These are phyloP conservation scores for Neosilurus hyrtlii DNA, from an alignment of 2,797 vertebrate genomes.

Conservation along the genomic window DNA sequence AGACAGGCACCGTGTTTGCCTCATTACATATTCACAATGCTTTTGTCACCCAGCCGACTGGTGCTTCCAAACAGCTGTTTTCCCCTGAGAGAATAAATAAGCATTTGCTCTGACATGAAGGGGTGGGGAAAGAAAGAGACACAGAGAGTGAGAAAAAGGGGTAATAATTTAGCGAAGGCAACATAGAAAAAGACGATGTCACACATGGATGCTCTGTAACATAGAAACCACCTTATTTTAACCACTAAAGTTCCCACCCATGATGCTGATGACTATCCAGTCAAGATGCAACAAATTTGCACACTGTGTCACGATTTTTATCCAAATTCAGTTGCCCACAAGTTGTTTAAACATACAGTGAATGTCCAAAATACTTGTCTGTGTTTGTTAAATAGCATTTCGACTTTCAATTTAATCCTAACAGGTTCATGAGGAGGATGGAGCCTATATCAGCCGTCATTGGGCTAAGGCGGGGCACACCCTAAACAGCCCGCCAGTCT, in stretches of 20 bases:
- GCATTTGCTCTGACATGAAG: slow-evolving; percentile 60
- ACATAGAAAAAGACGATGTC: slow-evolving; percentile 40
- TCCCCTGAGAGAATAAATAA: slow-evolving; percentile 68
- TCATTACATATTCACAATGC: slow-evolving; percentile 71
- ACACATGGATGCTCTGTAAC: slow-evolving; percentile 40
- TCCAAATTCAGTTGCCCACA: no score
- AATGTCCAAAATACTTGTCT: no score
- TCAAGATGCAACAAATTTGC: slow-evolving; percentile 47
- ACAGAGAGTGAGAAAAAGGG: slow-evolving; percentile 9
- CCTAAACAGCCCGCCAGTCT: no score
- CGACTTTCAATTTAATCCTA: no score
- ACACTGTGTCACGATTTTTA: background rate
- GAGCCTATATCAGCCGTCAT: no score
- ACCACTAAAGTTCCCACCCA: slow-evolving; percentile 48
- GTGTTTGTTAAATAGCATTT: no score
- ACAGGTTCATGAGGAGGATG: no score
- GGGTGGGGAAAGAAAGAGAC: slow-evolving; percentile 53
- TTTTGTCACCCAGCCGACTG: slow-evolving; percentile 60
- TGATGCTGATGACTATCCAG: slow-evolving; percentile 46
- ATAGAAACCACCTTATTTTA: slow-evolving; percentile 51
- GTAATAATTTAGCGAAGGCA: slow-evolving; percentile 29
- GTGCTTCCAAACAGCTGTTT: slow-evolving; percentile 71
- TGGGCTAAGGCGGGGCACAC: no score
- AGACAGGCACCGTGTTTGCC: slow-evolving; percentile 64
- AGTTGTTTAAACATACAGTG: no score